Evolutionary conservation across 2,888 invertebrate genomes (phyloP).

Genomic region (Amphipyra berbera): DNA sequence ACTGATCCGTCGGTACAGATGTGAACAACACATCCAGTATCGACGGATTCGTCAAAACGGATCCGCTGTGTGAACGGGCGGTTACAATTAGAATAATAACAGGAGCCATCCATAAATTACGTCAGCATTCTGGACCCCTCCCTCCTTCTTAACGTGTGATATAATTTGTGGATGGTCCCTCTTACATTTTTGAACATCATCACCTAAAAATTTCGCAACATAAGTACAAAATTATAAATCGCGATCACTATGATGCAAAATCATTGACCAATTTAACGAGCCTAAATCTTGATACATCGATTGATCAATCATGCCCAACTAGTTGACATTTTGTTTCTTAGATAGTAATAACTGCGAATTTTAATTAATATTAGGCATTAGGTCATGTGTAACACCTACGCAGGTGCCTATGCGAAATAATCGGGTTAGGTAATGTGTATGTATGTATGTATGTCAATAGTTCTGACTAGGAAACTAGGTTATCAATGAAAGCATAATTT

Average conservation of each 20-base stretch:
- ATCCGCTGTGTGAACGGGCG: no score
- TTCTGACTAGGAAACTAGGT: slow-evolving; percentile 22
- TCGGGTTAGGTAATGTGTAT: slow-evolving; percentile 23
- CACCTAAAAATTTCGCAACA: slow-evolving; percentile 24
- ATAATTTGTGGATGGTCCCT: no score
- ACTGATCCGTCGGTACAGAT: no score
- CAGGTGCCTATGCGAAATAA: slow-evolving; percentile 23
- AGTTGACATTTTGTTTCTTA: slow-evolving; percentile 48
- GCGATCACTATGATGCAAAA: slow-evolving; percentile 10
- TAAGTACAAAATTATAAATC: slow-evolving; percentile 26
- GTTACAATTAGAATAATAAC: no score
- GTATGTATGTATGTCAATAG: slow-evolving; percentile 19
- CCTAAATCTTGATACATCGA: slow-evolving; percentile 24
- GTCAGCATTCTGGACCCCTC: no score
- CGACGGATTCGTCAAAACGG: no score
- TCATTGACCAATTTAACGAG: slow-evolving; percentile 24
- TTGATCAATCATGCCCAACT: slow-evolving; percentile 44
- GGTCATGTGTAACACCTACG: slow-evolving; percentile 27
- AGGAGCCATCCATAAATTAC: no score
- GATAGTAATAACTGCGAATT: slow-evolving; percentile 18
- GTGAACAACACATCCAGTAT: no score
- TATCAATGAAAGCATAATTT: slow-evolving; percentile 23
- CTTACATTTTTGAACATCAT: neutral
- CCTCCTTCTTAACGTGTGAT: no score
- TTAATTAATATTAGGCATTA: slow-evolving; percentile 34